phyloP scores from a whole-genome alignment of 1,140 invertebrate genomes.

The Dinoponera quadriceps region DNA sequence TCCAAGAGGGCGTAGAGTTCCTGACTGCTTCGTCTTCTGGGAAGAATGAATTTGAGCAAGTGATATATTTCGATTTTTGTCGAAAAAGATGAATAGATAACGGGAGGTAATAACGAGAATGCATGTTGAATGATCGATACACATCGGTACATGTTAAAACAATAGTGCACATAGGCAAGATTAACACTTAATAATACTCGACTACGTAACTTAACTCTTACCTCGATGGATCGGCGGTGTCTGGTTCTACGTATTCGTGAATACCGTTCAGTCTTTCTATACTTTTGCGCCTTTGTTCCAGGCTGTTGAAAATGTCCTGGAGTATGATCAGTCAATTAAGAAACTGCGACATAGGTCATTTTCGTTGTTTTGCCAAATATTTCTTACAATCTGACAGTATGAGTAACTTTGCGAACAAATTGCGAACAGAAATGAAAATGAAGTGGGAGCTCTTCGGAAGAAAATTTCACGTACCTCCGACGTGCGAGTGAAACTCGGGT shows the following conservation, averaged over 20 bases:
- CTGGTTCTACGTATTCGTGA: conserved; percentile 78
- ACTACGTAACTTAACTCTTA: conserved; percentile 45
- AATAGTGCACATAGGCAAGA: too few relatives aligned
- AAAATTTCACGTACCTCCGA: conserved; percentile 78
- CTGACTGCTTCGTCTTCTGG: conserved; percentile 79
- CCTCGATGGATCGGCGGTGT: conserved; percentile 75
- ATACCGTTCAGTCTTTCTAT: conserved; percentile 81
- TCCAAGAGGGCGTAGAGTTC: conserved; percentile 79
- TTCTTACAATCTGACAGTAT: neutral
- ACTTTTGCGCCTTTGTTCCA: conserved; percentile 82
- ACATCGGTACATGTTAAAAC: too few relatives aligned
- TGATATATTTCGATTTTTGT: neutral
- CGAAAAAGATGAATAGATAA: conserved; percentile 1
- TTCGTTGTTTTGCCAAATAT: neutral
- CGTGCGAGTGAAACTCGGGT: conserved; percentile 84
- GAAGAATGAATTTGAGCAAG: conserved; percentile 14
- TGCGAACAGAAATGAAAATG: neutral
- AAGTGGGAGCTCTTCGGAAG: neutral
- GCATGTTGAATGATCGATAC: too few relatives aligned
- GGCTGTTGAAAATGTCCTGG: conserved; percentile 83
- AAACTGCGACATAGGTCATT: neutral
- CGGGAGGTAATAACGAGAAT: neutral
- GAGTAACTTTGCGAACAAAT: conserved; percentile 1
- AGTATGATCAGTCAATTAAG: conserved; percentile 15
- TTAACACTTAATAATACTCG: too few relatives aligned